Evolutionary conservation across 2,113 vertebrate species (phyloP), one percentile per base, ranked within the genome.

Genomic region (Psilopsiagon aymara): DNA sequence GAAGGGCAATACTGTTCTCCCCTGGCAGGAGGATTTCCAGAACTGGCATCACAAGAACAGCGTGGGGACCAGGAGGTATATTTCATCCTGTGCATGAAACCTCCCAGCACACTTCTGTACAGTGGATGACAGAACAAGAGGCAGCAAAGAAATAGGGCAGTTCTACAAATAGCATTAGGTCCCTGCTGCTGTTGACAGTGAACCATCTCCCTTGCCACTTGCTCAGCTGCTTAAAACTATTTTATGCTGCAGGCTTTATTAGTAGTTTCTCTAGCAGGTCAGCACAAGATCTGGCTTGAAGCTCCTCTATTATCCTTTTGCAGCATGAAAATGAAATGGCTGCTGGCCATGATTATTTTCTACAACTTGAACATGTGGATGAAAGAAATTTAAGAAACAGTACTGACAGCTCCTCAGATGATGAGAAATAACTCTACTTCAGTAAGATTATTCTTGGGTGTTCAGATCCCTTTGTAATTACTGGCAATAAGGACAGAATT

Each of bases 381-480:
- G 44, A 41, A 68, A 46, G 39, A 92, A 46, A n/a, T 77, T 35
- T 46, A 91, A 78, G 67, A 70, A 91, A 87, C 2, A 6, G 33
- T 33, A 62, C n/a, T 69, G 75, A 60, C 35, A 88, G 33, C 31
- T 92, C 71, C 74, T 91, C 70, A 85, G 63, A 89, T 73, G 33
- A 79, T 64, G 55, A 69, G 68, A 47, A 84, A 69, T 69, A 94
- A 79, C 43, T 11, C 4, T 57, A 63, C 33, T 67, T 74, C 49
- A 46, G 17, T 51, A 55, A 88, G 90, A 91, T 81, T 79, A 53
- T 39, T 86, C 55, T 95, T 85, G 19, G 9, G 13, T 31, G 37
- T 55, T 33, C 47, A 88, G 52, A 64, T 71, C 81, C 33, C 84
- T 95, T 88, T 86, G 67, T 94, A 96, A 95, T 95, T 97, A 86